These are phyloP conservation scores for Aplysia californica DNA, from an alignment of 1,140 invertebrate species.

Conservation along the genomic window DNA sequence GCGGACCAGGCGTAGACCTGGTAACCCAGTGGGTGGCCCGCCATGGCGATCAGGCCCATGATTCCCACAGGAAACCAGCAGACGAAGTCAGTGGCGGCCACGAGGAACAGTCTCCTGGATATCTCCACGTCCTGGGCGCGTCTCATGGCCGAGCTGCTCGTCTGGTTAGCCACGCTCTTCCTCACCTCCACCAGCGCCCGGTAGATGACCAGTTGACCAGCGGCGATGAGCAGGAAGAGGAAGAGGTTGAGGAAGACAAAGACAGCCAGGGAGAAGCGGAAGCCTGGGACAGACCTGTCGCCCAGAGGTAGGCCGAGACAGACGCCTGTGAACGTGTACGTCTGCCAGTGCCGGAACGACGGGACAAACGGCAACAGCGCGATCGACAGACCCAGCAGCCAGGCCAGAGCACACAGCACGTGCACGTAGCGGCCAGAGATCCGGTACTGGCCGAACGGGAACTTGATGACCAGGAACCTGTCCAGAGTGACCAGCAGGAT, in stretches of 20 bases:
- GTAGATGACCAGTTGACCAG: conserved; percentile 40
- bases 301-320: conserved; percentile 47
- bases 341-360: conserved; percentile 37
- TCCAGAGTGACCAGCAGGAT: conserved; percentile 52
- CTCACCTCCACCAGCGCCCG: no score
- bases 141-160: no score
- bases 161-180: no score
- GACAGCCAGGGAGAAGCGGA: conserved; percentile 37
- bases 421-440: conserved; percentile 23
- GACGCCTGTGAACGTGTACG: conserved; percentile 39
- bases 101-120: no score
- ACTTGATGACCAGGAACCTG: conserved; percentile 44
- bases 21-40: no score
- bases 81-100: no score
- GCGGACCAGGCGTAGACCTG: no score
- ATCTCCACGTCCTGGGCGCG: no score
- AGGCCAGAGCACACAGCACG: conserved; percentile 17
- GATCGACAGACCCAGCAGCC: conserved; percentile 32
- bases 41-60: no score
- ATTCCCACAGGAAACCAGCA: no score
- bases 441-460: conserved; percentile 37
- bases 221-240: conserved; percentile 35
- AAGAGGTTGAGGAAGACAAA: conserved; percentile 43
- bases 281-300: conserved; percentile 26
- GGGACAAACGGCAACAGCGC: conserved; percentile 36